These are phyloP conservation scores for Strigamia maritima DNA, from an alignment of 2,888 invertebrate genomes.

Conservation along the genomic window DNA sequence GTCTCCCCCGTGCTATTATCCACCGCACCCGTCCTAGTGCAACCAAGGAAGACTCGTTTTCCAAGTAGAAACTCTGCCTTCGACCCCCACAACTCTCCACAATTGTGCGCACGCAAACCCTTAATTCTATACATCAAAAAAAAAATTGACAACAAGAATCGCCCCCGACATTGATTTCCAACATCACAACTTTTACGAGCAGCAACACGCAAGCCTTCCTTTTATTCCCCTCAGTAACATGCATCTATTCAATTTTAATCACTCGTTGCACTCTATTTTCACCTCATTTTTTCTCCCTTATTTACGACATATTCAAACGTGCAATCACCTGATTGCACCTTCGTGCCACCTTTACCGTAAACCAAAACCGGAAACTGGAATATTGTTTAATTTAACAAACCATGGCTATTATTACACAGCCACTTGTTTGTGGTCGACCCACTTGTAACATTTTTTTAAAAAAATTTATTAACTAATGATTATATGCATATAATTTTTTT, in stretches of 20 bases:
- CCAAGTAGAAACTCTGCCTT: background rate
- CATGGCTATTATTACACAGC: background rate
- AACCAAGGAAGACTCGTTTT: background rate
- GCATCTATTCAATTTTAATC: slow-evolving; percentile 22
- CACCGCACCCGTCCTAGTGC: slow-evolving; percentile 16
- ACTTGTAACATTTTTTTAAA: background rate
- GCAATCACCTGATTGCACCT: background rate
- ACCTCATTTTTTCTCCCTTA: background rate
- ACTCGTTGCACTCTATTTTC: background rate
- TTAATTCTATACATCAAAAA: background rate
- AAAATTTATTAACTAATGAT: too few species aligned
- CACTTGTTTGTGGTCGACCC: slow-evolving; percentile 16
- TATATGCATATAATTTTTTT: background rate
- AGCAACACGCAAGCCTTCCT: background rate
- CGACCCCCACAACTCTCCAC: background rate
- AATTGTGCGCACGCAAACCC: slow-evolving; percentile 5
- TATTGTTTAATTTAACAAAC: background rate
- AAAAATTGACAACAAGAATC: slow-evolving; percentile 21
- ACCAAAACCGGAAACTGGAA: background rate
- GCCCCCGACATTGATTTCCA: slow-evolving; percentile 10
- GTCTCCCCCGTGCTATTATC: slow-evolving; percentile 1
- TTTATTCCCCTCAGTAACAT: background rate
- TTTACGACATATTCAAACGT: background rate
- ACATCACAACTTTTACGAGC: slow-evolving; percentile 13
- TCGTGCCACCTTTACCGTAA: background rate